Percentiles rank a stretch among this genome's conserved stretches.
Evolutionary conservation across 1,140 invertebrate genomes (phyloP).

Genomic region (Plutomurus gul): DNA sequence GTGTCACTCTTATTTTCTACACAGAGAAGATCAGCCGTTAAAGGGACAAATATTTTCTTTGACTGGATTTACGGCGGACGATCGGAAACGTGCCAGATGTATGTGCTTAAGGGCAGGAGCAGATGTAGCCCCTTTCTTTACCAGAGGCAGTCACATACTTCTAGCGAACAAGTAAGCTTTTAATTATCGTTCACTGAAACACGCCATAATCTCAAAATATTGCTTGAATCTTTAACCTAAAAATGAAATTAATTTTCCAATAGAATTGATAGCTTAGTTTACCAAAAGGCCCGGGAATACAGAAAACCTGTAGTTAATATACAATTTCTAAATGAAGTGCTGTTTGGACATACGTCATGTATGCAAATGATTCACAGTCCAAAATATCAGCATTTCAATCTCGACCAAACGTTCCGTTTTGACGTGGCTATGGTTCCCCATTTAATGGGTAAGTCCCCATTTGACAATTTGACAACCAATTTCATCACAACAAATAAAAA

Average conservation of each 20-base stretch:
- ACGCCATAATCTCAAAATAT: neutral
- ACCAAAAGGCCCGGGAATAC: conserved; percentile 88
- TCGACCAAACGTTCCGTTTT: conserved; percentile 79
- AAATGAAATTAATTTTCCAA: neutral
- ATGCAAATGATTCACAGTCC: conserved; percentile 78
- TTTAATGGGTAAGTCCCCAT: conserved; percentile 76
- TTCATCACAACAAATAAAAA: too few relatives aligned
- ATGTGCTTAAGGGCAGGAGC: conserved; percentile 88
- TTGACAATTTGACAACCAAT: conserved; percentile 50
- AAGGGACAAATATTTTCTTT: conserved; percentile 70
- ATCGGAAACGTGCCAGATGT: conserved; percentile 74
- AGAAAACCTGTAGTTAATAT: conserved; percentile 81
- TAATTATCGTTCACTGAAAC: neutral
- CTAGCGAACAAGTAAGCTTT: conserved; percentile 63
- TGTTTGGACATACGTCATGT: conserved; percentile 80
- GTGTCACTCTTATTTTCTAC: conserved; percentile 31
- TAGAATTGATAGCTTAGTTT: conserved; percentile 66
- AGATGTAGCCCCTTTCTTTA: conserved; percentile 70
- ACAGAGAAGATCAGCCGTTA: conserved; percentile 63
- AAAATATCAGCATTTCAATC: conserved; percentile 85
- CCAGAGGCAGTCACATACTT: conserved; percentile 63
- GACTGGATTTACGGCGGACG: conserved; percentile 84
- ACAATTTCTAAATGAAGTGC: conserved; percentile 89
- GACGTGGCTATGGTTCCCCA: conserved; percentile 83
- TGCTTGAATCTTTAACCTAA: neutral